Percentiles rank a stretch among this genome's conserved stretches.
Conservation (phyloP, 2,113 vertebrate species). For the Siniperca chuatsi region DNA sequence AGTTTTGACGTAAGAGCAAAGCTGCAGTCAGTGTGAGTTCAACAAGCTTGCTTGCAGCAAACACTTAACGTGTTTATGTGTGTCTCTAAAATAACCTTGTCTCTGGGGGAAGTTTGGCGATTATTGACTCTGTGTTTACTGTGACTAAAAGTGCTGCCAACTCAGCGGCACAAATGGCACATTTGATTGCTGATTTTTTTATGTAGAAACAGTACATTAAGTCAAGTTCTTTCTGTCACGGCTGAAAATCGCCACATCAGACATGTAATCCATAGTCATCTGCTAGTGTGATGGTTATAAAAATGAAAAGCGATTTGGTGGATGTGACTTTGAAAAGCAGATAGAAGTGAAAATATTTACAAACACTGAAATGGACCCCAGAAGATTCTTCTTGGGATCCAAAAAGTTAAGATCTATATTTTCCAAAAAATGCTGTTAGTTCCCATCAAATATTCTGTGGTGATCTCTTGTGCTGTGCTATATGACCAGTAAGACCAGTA, state of each 20-base stretch:
- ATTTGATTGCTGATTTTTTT: conserved; percentile 21
- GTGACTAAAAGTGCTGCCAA: conserved; percentile 28
- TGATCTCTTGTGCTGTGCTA: too few species aligned
- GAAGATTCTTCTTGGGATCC: too few species aligned
- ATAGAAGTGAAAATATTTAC: background rate
- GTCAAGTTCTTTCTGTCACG: conserved; percentile 4
- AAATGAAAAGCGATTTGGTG: background rate
- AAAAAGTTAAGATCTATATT: background rate
- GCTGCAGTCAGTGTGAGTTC: background rate
- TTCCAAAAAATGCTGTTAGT: too few species aligned
- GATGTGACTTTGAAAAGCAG: background rate
- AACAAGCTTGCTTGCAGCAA: background rate
- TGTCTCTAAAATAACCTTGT: conserved; percentile 24
- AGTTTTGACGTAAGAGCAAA: background rate
- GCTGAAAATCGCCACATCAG: conserved; percentile 30
- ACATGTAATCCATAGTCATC: conserved; percentile 28
- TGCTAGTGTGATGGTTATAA: background rate
- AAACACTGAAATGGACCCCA: background rate
- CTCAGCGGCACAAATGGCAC: conserved; percentile 17
- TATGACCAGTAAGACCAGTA: too few species aligned
- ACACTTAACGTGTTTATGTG: background rate
- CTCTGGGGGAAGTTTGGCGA: background rate
- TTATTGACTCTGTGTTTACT: conserved; percentile 47
- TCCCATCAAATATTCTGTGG: too few species aligned
- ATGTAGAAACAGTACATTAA: background rate